These are phyloP conservation scores for Stenotaenia linearis DNA, from an alignment of 2,888 invertebrate species.

Conservation along the genomic window DNA sequence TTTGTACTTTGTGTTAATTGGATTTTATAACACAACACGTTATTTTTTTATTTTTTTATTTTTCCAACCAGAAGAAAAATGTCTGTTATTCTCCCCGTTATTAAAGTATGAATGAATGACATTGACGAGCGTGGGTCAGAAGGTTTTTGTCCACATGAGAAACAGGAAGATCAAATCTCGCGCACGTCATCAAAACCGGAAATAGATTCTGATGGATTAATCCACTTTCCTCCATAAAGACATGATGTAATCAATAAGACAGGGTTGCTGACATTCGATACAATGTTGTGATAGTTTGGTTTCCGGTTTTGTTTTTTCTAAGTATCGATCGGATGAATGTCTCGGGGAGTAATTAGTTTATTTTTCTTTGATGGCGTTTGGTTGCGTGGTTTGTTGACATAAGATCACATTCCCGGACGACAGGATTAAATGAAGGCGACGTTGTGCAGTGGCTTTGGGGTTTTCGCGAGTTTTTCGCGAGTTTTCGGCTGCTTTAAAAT, in stretches of 20 bases:
- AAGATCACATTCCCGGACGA: neutral
- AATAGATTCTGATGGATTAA: neutral
- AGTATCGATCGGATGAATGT: too few species aligned
- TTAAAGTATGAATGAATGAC: neutral
- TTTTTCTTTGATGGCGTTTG: too few species aligned
- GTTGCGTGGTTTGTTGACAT: neutral
- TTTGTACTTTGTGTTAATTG: neutral
- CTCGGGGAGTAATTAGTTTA: neutral
- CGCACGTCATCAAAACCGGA: neutral
- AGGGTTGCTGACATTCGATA: neutral
- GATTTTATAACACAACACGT: neutral
- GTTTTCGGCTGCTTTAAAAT: neutral
- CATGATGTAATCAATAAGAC: too few species aligned
- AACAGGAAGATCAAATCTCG: neutral
- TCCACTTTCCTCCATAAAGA: neutral
- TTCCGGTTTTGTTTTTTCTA: neutral
- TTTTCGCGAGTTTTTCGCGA: too few species aligned
- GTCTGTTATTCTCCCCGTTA: neutral
- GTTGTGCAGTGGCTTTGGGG: neutral
- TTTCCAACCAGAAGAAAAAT: neutral
- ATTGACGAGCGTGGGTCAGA: neutral
- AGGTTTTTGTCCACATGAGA: neutral
- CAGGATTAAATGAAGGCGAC: neutral
- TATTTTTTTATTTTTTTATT: too few species aligned
- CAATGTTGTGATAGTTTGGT: neutral